These are phyloP conservation scores for Hololepta plana DNA, from an alignment of 2,888 invertebrate species.

Conservation along the genomic window DNA sequence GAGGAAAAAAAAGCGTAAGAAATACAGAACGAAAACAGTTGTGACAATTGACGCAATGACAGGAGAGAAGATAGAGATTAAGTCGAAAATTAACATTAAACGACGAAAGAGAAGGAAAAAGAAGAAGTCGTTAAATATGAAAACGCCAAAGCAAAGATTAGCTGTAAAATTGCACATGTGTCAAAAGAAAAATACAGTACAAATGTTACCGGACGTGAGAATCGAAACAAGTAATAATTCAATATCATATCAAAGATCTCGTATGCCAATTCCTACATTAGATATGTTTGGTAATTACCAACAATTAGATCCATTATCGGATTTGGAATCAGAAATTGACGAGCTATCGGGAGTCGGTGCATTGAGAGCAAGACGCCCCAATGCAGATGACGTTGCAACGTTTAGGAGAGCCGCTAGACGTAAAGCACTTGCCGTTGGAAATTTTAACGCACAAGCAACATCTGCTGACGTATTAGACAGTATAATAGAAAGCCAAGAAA, in stretches of 20 bases:
- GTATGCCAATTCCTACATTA: constrained; percentile 34
- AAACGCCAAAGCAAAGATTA: constrained; percentile 30
- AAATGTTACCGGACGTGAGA: constrained; percentile 22
- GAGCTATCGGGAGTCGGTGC: constrained; percentile 10
- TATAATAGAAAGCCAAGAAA: constrained; percentile 51
- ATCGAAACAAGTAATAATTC: background rate
- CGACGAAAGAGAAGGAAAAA: constrained; percentile 4
- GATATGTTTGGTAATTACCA: constrained; percentile 48
- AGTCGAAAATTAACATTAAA: constrained; percentile 22
- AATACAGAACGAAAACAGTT: constrained; percentile 27
- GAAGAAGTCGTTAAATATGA: constrained; percentile 11
- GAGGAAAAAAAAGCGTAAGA: constrained; percentile 15
- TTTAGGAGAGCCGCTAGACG: constrained; percentile 23
- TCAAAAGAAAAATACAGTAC: constrained; percentile 16
- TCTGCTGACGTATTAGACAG: constrained; percentile 44
- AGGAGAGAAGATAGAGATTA: constrained; percentile 40
- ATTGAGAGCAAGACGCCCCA: constrained; percentile 29
- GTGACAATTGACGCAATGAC: constrained; percentile 38
- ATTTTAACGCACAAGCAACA: constrained; percentile 27
- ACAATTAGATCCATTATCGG: constrained; percentile 41
- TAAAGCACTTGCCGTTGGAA: constrained; percentile 29
- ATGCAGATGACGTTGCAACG: constrained; percentile 23
- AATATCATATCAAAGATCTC: constrained; percentile 16
- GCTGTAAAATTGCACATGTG: constrained; percentile 32
- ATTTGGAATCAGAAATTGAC: constrained; percentile 25